A percentile compares a stretch with the other conserved stretches of the same genome.
phyloP scores from a whole-genome alignment of 2,888 invertebrate genomes.

The Drosophila robusta region DNA sequence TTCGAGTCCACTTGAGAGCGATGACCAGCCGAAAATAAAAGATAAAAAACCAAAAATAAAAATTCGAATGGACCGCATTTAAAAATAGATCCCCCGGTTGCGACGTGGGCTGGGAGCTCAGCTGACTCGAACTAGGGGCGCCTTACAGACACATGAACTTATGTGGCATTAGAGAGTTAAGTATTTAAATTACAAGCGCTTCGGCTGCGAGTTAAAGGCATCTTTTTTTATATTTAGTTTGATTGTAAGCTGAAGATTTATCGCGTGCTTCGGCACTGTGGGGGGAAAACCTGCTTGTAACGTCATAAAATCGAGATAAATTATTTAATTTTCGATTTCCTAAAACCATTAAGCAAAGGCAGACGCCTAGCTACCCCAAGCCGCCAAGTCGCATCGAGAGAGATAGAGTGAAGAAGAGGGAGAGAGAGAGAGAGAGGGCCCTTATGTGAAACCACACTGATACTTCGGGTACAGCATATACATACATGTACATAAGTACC shows the following conservation, averaged over 20 bases:
- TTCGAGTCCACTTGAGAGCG: conserved; percentile 64
- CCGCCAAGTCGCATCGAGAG: conserved; percentile 63
- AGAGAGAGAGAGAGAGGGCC: conserved; percentile 8
- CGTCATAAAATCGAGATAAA: conserved; percentile 79
- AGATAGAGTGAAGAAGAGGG: background rate
- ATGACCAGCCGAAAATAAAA: conserved; percentile 62
- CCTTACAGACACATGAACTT: conserved; percentile 22
- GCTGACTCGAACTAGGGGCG: conserved; percentile 40
- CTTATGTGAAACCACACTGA: conserved; percentile 40
- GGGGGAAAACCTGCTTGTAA: conserved; percentile 71
- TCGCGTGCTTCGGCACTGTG: conserved; percentile 47
- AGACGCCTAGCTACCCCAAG: conserved; percentile 67
- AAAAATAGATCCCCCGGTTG: conserved; percentile 51
- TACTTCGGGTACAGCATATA: conserved; percentile 17
- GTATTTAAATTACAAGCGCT: conserved; percentile 47
- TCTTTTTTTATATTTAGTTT: conserved; percentile 49
- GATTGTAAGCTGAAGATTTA: conserved; percentile 72
- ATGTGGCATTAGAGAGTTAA: conserved; percentile 49
- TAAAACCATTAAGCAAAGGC: conserved; percentile 76
- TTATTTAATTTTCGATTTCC: conserved; percentile 80
- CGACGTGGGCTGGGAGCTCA: conserved; percentile 45
- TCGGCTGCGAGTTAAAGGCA: conserved; percentile 37
- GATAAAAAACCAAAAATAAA: conserved; percentile 18
- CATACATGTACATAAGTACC: conserved; percentile 1
- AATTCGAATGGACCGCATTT: conserved; percentile 33